Percentiles rank a stretch among this genome's conserved stretches.
Evolutionary conservation across 1,140 invertebrate species (phyloP).

Genomic region (Penaeus indicus): DNA sequence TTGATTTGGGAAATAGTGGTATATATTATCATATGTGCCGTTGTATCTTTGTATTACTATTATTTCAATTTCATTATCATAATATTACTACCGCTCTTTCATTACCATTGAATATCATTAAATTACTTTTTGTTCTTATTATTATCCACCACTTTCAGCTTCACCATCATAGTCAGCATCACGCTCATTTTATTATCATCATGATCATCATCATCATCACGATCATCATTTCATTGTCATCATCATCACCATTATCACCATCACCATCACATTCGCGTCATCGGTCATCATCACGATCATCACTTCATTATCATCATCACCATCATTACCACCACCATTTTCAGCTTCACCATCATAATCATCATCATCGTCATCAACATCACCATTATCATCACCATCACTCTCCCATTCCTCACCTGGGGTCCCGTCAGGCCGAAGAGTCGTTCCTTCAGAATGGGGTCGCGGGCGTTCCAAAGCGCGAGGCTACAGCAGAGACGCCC

Average conservation of each 20-base stretch:
- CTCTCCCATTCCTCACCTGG: constrained; percentile 67
- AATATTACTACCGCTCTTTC: not conserved
- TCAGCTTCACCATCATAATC: not conserved
- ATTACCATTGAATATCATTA: not conserved
- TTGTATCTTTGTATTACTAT: not conserved
- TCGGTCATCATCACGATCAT: not conserved
- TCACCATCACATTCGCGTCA: not conserved
- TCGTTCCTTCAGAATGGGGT: constrained; percentile 72
- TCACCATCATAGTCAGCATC: not conserved
- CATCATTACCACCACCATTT: not conserved
- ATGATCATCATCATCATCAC: not conserved
- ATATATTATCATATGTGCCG: not conserved
- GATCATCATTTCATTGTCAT: not conserved
- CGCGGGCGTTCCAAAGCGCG: constrained; percentile 71
- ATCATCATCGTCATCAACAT: not conserved
- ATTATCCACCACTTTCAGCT: not conserved
- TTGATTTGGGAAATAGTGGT: too few species aligned
- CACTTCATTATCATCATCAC: not conserved
- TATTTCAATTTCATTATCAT: constrained; percentile 19
- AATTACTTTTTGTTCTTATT: not conserved
- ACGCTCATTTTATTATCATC: constrained; percentile 67
- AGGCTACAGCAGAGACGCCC: constrained; percentile 70
- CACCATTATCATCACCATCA: not conserved
- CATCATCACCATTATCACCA: not conserved
- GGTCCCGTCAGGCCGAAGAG: constrained; percentile 71